Evolutionary conservation across 2,113 vertebrate genomes (phyloP).

Genomic region (Plotosus lineatus): DNA sequence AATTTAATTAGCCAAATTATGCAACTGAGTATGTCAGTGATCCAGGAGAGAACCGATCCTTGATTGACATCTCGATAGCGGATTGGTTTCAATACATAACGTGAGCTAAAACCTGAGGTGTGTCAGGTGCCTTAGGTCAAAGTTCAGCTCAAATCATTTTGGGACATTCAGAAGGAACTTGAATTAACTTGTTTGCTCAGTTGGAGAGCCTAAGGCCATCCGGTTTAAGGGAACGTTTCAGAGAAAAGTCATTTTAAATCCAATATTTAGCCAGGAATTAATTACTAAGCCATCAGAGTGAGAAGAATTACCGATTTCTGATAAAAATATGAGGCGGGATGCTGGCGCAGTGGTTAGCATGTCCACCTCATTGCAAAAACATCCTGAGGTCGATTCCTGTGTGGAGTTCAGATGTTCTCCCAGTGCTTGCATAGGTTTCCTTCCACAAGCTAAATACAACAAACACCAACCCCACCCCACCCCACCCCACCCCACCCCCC

Average conservation of each 20-base stretch:
- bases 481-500: too few relatives aligned
- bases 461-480: too few relatives aligned
- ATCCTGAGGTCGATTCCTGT: too few relatives aligned
- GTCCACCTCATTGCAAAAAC: too few relatives aligned
- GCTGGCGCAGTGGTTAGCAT: too few relatives aligned
- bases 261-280: background rate
- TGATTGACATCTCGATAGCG: background rate
- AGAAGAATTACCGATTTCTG: background rate
- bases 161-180: background rate
- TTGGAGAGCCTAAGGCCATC: background rate
- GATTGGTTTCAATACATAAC: background rate
- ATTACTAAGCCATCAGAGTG: background rate
- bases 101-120: background rate
- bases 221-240: background rate
- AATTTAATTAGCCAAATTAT: constrained; percentile 25
- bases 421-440: too few relatives aligned
- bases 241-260: background rate
- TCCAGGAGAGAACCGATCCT: background rate
- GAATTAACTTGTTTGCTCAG: background rate
- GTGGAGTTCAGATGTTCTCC: too few relatives aligned
- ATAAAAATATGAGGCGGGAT: too few relatives aligned
- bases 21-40: background rate
- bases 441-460: too few relatives aligned
- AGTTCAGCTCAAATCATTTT: constrained; percentile 14
- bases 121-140: background rate